Conservation (phyloP, 2,113 vertebrate genomes). For the Toxotes chatareus region DNA sequence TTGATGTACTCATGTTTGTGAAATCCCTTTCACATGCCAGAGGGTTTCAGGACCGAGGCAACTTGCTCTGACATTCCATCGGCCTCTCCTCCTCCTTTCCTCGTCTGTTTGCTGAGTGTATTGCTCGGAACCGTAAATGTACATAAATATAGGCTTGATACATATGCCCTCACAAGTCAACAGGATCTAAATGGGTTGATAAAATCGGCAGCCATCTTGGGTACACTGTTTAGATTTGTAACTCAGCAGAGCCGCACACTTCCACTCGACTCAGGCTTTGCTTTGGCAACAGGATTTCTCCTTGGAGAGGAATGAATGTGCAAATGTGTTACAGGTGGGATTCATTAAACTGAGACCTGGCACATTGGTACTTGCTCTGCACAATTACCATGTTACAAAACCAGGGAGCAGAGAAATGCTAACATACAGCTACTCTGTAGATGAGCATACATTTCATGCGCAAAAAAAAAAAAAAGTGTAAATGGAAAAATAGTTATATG, state of each 20-base stretch:
- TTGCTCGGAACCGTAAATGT: not conserved
- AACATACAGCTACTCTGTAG: constrained; percentile 49
- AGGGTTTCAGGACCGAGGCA: constrained; percentile 57
- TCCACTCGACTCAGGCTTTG: constrained; percentile 74
- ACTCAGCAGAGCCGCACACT: constrained; percentile 61
- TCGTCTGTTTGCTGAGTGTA: constrained; percentile 38
- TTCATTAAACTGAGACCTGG: constrained; percentile 83
- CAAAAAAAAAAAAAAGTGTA: constrained; percentile 10
- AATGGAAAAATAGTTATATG: constrained; percentile 33
- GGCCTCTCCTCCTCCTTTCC: constrained; percentile 42
- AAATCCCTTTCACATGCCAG: constrained; percentile 77
- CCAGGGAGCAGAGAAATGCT: constrained; percentile 66
- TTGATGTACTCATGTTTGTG: constrained; percentile 68
- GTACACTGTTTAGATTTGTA: constrained; percentile 62
- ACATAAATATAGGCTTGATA: constrained; percentile 39
- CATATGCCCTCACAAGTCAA: constrained; percentile 35
- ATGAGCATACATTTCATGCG: constrained; percentile 18
- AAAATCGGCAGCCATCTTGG: constrained; percentile 62
- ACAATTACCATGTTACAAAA: constrained; percentile 77
- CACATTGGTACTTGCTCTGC: constrained; percentile 76
- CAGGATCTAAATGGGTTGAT: constrained; percentile 54
- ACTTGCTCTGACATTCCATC: constrained; percentile 68
- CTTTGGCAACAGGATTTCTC: constrained; percentile 80
- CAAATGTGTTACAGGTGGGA: constrained; percentile 84
- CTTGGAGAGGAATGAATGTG: constrained; percentile 81